Evolutionary conservation across 2,888 invertebrate species (phyloP).

Genomic region (Lepidochitona cinerea): DNA sequence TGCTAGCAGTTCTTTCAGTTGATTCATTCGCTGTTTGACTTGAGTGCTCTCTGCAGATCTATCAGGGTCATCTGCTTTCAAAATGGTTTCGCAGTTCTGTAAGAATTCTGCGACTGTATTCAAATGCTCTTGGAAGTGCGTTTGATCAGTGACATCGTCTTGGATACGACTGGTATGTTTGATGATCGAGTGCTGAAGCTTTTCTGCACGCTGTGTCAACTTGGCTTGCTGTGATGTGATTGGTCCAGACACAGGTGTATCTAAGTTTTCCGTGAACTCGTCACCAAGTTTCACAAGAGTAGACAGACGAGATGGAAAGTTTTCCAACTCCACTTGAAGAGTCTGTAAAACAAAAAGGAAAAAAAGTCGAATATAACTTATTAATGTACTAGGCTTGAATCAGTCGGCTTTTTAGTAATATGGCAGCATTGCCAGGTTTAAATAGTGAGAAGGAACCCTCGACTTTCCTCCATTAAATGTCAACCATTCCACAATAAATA

Average conservation of each 20-base stretch:
- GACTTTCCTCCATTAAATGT: too few relatives aligned
- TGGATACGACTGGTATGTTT: slow-evolving; percentile 49
- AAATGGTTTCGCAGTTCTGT: slow-evolving; percentile 41
- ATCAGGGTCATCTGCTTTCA: slow-evolving; percentile 50
- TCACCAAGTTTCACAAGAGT: slow-evolving; percentile 73
- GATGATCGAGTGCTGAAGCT: slow-evolving; percentile 51
- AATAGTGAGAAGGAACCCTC: too few relatives aligned
- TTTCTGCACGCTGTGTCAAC: slow-evolving; percentile 56
- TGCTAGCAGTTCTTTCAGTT: slow-evolving; percentile 46
- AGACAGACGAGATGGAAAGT: slow-evolving; percentile 49
- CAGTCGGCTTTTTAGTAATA: too few relatives aligned
- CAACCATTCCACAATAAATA: too few relatives aligned
- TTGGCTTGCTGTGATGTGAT: slow-evolving; percentile 57
- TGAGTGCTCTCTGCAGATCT: slow-evolving; percentile 54
- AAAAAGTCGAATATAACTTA: background rate
- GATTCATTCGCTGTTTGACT: slow-evolving; percentile 48
- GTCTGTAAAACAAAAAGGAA: slow-evolving; percentile 43
- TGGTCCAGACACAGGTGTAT: slow-evolving; percentile 53
- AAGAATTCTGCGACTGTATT: slow-evolving; percentile 55
- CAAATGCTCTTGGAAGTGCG: slow-evolving; percentile 52
- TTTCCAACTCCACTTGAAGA: slow-evolving; percentile 55
- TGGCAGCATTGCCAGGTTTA: too few relatives aligned
- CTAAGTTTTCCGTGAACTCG: slow-evolving; percentile 57
- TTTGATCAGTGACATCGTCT: slow-evolving; percentile 49
- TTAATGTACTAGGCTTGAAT: too few relatives aligned